Base-by-base conservation (phyloP, 2,113 vertebrate species). In the Corapipo altera region DNA sequence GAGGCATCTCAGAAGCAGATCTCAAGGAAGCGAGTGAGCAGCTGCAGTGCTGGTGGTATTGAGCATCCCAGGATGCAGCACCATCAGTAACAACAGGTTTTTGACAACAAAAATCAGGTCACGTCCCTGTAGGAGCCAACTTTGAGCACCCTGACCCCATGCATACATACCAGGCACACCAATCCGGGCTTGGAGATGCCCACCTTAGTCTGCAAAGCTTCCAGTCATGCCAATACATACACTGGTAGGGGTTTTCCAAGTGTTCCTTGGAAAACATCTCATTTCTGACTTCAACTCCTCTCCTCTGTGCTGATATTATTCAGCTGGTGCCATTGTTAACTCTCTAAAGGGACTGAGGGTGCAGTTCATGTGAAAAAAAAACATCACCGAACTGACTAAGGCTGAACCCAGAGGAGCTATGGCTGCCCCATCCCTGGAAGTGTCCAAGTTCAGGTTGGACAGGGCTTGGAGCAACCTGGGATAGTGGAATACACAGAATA, bases 401-500 rank as follows among this genome's bases (percentile, higher is more conserved):
- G 48, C 55, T 39, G 32, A 73, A 54, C 44, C 30, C 22, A 70
- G 17, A 49, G 55, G 5, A 83, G 71, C 26, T 4, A 21, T 12
- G 49, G 41, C 64, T 57, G 35, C 22, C 49, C 32, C 57, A 57
- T 16, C 27, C 32, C 64, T 43, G 49, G 12, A 35, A 64, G 49
- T 11, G 35, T 37, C 35, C 64, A 55, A 49, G 26, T 7, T 26
- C 26, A 19, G 39, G 24, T 0, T 79, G 49, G 6, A 55, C 30
- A 20, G 8, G 21, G 8, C 55, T 20, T 55, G 35, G 41, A 83
- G 48, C 52, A 48, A 41, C 14, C 41, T 48, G 39, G 15, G 9
- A 28, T 54, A 21, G 7, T 48, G n/a, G 62, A 75, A 33, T 9
- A n/a, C 0, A 2, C 0, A 57, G 57, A 49, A 10, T 10, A 52